Base-by-base conservation (phyloP, 2,113 vertebrate species). In the Hydrochoerus hydrochaeris region DNA sequence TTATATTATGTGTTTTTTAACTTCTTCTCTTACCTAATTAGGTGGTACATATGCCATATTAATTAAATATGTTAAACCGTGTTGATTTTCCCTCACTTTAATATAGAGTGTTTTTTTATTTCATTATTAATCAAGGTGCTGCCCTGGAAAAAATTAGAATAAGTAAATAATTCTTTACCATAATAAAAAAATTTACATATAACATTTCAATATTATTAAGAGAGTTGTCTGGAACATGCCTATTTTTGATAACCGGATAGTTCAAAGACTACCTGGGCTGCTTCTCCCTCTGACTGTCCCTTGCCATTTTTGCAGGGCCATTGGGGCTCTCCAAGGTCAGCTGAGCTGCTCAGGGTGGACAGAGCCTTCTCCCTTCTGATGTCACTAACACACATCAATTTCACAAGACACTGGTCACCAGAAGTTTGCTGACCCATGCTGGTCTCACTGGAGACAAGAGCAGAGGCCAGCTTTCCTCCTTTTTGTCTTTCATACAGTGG, bases 91-190 rank as follows among this genome's bases (percentile, higher is more conserved):
- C 82, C 44, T 54, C 10, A 91, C 17, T 84, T 91, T 83, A 94
- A 69, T 91, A 11, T 26, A 12, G 82, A 84, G 17, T 0, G 13
- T 77, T 81, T 85, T 87, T 87, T 58, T 41, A 54, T 86, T 87
- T 83, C 44, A 75, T 52, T 32, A 71, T 35, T 62, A 69, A 94
- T 84, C 52, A 91, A 84, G 30, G 41, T 63, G 19, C 19, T 57
- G 4, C 32, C 83, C 87, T 91, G 26, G 41, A 32, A 90, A 95
- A 85, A 87, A 58, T 44, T n/a, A 71, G 67, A 78, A 94, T 94
- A 84, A 65, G 30, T 63, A 46, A 71, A 35, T 93, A 83, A 63
- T 63, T 91, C 9, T n/a, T 95, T 81, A 73, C 35, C 20, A 58
- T 81, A 58, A 60, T 82, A 67, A 92, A 89, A 95, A 75, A 90